A percentile compares a stretch with the other conserved stretches of the same genome.
phyloP scores from a whole-genome alignment of 2,113 vertebrate genomes.

The Willisornis vidua region DNA sequence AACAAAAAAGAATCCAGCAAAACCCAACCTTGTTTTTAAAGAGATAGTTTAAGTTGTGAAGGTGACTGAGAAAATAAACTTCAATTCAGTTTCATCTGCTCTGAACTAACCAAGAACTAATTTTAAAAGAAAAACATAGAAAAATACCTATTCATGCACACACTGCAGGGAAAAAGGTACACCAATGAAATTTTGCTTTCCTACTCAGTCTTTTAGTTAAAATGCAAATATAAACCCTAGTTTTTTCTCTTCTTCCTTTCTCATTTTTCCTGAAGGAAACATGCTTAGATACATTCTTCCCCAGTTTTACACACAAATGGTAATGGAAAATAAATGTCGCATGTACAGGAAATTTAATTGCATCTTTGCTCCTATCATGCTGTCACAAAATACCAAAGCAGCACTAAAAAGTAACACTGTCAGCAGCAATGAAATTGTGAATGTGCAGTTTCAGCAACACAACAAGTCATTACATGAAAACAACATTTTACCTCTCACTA shows the following conservation, averaged over 20 bases:
- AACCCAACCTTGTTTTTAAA: not conserved
- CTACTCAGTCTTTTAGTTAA: not conserved
- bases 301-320: not conserved
- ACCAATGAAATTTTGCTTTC: not conserved
- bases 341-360: not conserved
- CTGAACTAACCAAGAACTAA: not conserved
- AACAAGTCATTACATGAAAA: not conserved
- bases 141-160: not conserved
- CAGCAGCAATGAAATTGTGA: not conserved
- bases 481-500: slow-evolving; percentile 84
- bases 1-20: not conserved
- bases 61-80: not conserved
- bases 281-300: not conserved
- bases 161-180: not conserved
- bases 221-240: not conserved
- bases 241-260: not conserved
- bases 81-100: not conserved
- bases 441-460: not conserved
- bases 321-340: not conserved
- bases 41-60: not conserved
- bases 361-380: not conserved
- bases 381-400: not conserved
- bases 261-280: not conserved
- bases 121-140: not conserved
- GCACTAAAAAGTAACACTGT: not conserved